Evolutionary conservation across 1,140 invertebrate species (phyloP), one percentile per base, ranked within the genome.

Genomic region (Araneus ventricosus): DNA sequence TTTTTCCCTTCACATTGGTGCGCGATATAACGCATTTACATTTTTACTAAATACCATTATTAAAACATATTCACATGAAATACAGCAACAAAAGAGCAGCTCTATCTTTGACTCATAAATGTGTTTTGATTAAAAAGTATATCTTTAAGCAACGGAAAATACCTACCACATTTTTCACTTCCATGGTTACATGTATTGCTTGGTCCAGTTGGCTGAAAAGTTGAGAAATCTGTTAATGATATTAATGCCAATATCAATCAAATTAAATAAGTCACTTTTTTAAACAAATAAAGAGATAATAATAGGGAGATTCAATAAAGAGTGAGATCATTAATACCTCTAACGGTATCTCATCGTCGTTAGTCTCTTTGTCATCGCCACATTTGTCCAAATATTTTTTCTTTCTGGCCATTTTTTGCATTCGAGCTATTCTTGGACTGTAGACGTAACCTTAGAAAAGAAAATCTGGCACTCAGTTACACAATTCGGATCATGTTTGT

Each of bases 361-460:
- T 75, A 75, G 70, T 20, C 20, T 4, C 4, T 14, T 20, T 75
- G 6, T 34, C 37, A 37, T 20, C 70, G 4, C 30, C 7, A 8
- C 63, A 75, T 20, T 75, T 75, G 0, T 75, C 70, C 20, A 34
- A 4, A 75, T 75, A 37, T 75, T 75, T 75, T 17, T 61, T 87
- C 85, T 87, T 61, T 63, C 61, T 61, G 2, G 37, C 85, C 88
- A 89, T 41, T 94, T 97, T 97, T 85, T 96, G 95, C 93, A 97
- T 95, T 91, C 96, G 95, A 57, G 96, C 96, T 95, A 97, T 96
- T 94, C 97, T 96, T 6, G 97, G 96, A 95, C 96, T 97, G 95
- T 97, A 97, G 67, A 97, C 96, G 95, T 97, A 97, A 45, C 87
- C 87, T 88, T 41, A 20, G n/a, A 57, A 86, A 63, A 8, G 20